Base-by-base conservation (phyloP, 2,888 invertebrate genomes). In the Aphodius granarius region DNA sequence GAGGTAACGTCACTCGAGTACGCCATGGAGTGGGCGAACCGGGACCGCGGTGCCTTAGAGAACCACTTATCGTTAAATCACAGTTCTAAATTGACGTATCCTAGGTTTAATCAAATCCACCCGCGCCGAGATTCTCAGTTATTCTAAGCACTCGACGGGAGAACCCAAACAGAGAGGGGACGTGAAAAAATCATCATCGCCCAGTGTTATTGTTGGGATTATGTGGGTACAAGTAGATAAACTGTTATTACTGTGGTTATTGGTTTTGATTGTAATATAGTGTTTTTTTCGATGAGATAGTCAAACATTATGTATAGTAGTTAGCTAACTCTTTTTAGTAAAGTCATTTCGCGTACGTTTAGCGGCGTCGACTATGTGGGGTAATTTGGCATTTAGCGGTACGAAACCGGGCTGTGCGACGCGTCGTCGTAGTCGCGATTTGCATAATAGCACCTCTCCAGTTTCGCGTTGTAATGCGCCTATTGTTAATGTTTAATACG, bases 51-150 rank as follows among this genome's bases (percentile, higher is more conserved):
- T 9, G 43, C 43, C 62, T 62, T 71, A 64, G 22, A 81, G 80
- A 80, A 81, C 82, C 82, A 83, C 83, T 84, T 83, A 83, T 83
- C 83, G 81, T 83, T 83, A 83, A 84, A 84, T 83, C 83, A 81
- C 82, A 81, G 81, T 82, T 43, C 82, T 79, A 82, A 84, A 83
- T 83, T 84, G 83, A 84, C 83, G 83, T 83, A 84, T 84, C 83
- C 43, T 83, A 80, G 79, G 81, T 84, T 82, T 83, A 84, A 83
- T 83, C 83, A 82, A 83, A 84, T 84, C 82, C 81, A 81, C 81
- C 79, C 76, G 43, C 43, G 43, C 43, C 73, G 77, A 79, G 72
- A 43, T 43, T 43, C 43, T 43, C 71, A 64, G 66, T 62, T 76
- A 70, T 78, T 79, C 77, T 75, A 78, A 79, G 77, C 77, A 77